These are phyloP conservation scores for Sympetrum striolatum DNA, from an alignment of 2,888 invertebrate species.

Conservation along the genomic window DNA sequence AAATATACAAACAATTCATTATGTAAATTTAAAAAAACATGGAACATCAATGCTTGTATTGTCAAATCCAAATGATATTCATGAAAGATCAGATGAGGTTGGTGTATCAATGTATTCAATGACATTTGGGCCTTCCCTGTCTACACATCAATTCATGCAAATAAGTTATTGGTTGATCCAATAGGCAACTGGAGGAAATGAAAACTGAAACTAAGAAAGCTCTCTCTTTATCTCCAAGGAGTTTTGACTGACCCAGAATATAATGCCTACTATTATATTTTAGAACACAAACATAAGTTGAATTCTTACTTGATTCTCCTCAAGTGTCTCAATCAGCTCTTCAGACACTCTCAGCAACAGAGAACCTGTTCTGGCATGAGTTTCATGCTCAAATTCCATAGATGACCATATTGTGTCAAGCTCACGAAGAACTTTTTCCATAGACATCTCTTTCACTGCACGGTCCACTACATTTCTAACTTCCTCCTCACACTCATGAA, in stretches of 20 bases:
- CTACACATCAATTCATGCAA: no score
- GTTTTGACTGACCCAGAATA: not conserved
- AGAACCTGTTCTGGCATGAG: slow-evolving; percentile 86
- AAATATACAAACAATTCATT: not conserved
- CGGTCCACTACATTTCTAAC: slow-evolving; percentile 97
- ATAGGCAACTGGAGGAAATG: no score
- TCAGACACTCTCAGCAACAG: slow-evolving; percentile 88
- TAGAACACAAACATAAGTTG: not conserved
- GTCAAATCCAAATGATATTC: no score
- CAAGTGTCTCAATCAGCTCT: slow-evolving; percentile 94
- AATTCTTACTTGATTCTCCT: slow-evolving; percentile 87
- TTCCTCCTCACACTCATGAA: slow-evolving; percentile 97
- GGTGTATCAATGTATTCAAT: no score
- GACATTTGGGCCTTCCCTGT: no score
- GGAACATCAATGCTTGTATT: no score
- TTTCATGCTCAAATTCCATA: slow-evolving; percentile 92
- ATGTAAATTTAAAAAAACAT: no score
- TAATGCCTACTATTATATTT: not conserved
- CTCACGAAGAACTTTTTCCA: slow-evolving; percentile 94
- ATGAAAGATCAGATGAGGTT: no score
- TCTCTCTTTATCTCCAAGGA: not conserved
- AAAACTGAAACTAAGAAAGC: not conserved
- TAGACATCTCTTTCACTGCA: slow-evolving; percentile 97
- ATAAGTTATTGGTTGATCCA: no score
- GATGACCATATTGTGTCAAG: slow-evolving; percentile 89